Conservation (phyloP, 2,797 vertebrate genomes). For the Moxostoma hubbsi region DNA sequence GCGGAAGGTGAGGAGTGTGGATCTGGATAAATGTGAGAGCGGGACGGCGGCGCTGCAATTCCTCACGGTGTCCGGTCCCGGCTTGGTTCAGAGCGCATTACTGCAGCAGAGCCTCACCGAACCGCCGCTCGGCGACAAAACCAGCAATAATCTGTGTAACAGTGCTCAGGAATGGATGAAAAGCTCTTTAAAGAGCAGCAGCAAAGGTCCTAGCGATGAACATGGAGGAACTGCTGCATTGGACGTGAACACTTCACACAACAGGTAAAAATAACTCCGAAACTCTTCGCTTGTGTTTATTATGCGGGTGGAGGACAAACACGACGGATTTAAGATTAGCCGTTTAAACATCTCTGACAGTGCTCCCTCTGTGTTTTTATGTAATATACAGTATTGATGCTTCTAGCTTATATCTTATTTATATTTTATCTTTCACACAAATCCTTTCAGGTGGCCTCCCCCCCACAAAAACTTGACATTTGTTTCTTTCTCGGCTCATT, state of each 20-base stretch:
- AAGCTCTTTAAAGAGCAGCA: slow-evolving; percentile 56
- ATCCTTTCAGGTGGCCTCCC: too few relatives aligned
- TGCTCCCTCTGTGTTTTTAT: too few relatives aligned
- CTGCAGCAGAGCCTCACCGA: slow-evolving; percentile 59
- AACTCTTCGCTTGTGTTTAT: neutral
- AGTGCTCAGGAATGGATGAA: slow-evolving; percentile 66
- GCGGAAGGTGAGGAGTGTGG: slow-evolving; percentile 86
- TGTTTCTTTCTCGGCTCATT: too few relatives aligned
- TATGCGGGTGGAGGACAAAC: too few relatives aligned
- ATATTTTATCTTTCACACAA: too few relatives aligned
- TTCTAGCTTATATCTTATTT: too few relatives aligned
- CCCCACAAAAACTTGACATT: too few relatives aligned
- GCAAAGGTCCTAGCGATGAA: slow-evolving; percentile 55
- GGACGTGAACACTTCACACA: slow-evolving; percentile 57
- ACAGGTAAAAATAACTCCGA: slow-evolving; percentile 56
- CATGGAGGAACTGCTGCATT: slow-evolving; percentile 50
- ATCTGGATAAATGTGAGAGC: slow-evolving; percentile 78
- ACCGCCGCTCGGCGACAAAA: slow-evolving; percentile 45
- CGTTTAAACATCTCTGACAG: too few relatives aligned
- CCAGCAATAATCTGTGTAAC: slow-evolving; percentile 53
- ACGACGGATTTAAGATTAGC: too few relatives aligned
- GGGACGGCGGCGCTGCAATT: slow-evolving; percentile 67
- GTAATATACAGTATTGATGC: too few relatives aligned
- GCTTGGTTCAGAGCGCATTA: slow-evolving; percentile 61
- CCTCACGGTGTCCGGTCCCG: slow-evolving; percentile 68